Evolutionary conservation across 1,140 invertebrate genomes (phyloP), one percentile per base, ranked within the genome.

Genomic region (Doryteuthis pealeii): DNA sequence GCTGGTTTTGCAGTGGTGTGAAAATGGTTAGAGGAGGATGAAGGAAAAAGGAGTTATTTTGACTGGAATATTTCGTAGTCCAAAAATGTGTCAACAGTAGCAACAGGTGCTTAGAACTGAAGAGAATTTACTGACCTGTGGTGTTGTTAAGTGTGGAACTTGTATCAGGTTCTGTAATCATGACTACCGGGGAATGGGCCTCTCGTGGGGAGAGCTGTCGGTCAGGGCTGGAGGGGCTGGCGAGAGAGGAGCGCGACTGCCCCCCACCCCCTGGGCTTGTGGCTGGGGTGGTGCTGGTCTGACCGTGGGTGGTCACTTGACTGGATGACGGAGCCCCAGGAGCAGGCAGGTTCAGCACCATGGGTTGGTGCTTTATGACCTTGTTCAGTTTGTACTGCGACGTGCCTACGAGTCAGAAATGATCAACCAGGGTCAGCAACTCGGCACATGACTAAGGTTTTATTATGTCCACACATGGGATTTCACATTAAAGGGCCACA

Each of bases 121-220:
- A 62, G 54, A 62, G 54, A 28, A 22, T 62, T 33, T 68, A 73
- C 75, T 72, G 75, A 87, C 84, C 84, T 76, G 81, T 77, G n/a
- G 79, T 75, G 71, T 73, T 81, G 54, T 81, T 76, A 76, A 83
- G 82, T 66, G 84, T 79, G 69, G 86, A 88, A 75, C 89, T 90
- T n/a, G 89, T 90, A 77, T 89, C 89, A 43, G 89, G 89, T 80
- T 90, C 89, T 26, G 89, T 88, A n/a, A 90, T 84, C 32, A 84
- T 84, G 74, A 88, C 83, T 31, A 80, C 76, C n/a, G 81, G 77
- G 4, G 80, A 78, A 26, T 79, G 71, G 8, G 78, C 71, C 68
- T 80, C 79, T 75, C 73, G 77, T 77, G 75, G 83, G 40, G 82
- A 82, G 58, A 79, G 62, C 68, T 68, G 78, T 69, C 45, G 77